Base-by-base conservation (phyloP, 2,797 vertebrate species). In the Limnodromus scolopaceus region DNA sequence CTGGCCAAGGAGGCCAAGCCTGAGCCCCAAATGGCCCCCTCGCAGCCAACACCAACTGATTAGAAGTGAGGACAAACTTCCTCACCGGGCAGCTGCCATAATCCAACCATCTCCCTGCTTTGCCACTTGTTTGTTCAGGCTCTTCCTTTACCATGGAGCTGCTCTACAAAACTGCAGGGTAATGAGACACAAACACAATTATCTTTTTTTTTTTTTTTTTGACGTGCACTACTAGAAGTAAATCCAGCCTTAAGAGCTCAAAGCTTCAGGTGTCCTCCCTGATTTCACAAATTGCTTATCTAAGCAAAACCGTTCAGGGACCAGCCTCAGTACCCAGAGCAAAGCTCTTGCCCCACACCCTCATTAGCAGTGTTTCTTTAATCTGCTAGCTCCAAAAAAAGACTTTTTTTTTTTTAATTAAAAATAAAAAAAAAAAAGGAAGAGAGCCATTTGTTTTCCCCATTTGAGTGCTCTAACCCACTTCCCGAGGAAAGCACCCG, bases 101-200 rank as follows among this genome's bases (percentile, higher is more conserved):
- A 89, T 77, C 89, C 38, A 43, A 91, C 82, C 70, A 86, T 28
- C 76, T 78, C 41, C 9, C 57, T 45, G 77, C 54, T 66, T 19
- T 39, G 36, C 60, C 41, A 53, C 41, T 74, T 95, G 91, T 95
- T 96, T 94, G 76, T 95, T 97, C 96, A 92, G 89, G 89, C 70
- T 93, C 85, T 96, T 95, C 95, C 92, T 93, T 65, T 57, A 13
- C 65, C 9, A 1, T 2, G 12, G 41, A 89, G 82, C 64, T 65
- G 48, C 82, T 13, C 9, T 24, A 77, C 38, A 66, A 24, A 89
- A 57, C 54, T 53, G 60, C 64, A 66, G 71, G 48, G 45, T 55
- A 83, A 82, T 8, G 18, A 91, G 16, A 71, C 15, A 66, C 32
- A 85, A n/a, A 70, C 38, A 28, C 5, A 27, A 22, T 61, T 43